Evolutionary conservation across 2,113 vertebrate species (phyloP), one percentile per base, ranked within the genome.

Genomic region (Picathartes gymnocephalus): DNA sequence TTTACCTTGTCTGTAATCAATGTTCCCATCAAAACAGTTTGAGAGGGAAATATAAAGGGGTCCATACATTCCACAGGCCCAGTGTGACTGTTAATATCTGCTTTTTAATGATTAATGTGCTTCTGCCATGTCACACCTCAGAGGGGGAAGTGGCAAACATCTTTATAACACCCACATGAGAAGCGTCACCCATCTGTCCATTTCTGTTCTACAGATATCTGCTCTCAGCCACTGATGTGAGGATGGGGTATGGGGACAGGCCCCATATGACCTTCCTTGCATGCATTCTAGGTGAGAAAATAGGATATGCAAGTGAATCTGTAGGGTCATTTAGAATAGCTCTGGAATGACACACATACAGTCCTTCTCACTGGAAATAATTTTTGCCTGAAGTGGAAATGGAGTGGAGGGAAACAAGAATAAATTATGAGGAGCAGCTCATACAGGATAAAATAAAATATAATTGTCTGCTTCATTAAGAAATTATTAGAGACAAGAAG

Each of bases 1-100:
- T 95, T 96, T 88, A 93, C 95, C 94, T 94, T 57, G 90, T 78
- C 88, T 88, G 64, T 88, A 93, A 96, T 90, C 95, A 94, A 88
- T 62, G 30, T 70, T 93, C 50, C 68, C 91, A 96, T 90, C 92
- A 83, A 92, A 95, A 92, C 50, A 70, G 54, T 69, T 54, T 20
- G 58, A 93, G 54, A 93, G 31, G 39, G 88, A 88, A 88, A 90
- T 28, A 17, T 72, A 81, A 62, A 90, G 62, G 69, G 82, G 86
- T 90, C 92, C 12, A 2, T 42, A 77, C 56, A 70, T 58, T 39
- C 76, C 72, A 86, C 15, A 83, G 23, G 68, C 18, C 57, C 42
- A 76, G 25, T 1, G 6, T 14, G 24, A 79, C 3, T n/a, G 39
- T 33, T 77, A 73, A 21, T 35, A 64, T 18, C 54, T 88, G 19